Percentiles rank a stretch among this genome's conserved stretches.
These are phyloP conservation scores for Laodelphax striatellus DNA, from an alignment of 1,140 invertebrate species.

Conservation along the genomic window DNA sequence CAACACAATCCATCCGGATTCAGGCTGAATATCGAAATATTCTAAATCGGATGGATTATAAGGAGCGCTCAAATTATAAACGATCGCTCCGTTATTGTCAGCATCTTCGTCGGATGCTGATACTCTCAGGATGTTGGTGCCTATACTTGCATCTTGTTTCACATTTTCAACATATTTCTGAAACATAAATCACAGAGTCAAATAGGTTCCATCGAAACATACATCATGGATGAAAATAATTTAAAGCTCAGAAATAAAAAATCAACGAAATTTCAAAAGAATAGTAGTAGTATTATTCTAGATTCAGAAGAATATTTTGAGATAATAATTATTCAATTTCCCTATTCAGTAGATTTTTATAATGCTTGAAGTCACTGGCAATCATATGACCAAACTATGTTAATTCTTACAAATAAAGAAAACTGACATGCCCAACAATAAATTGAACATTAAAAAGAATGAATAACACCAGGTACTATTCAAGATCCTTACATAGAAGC, in stretches of 20 bases:
- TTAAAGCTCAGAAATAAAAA: not conserved
- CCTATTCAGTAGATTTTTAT: no score
- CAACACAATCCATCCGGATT: conserved; percentile 90
- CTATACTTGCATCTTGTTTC: conserved; percentile 91
- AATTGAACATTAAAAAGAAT: no score
- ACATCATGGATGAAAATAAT: no score
- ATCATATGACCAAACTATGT: no score
- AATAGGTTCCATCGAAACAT: no score
- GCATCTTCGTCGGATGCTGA: conserved; percentile 93
- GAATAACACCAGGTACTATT: no score
- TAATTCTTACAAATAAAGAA: no score
- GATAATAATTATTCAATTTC: not conserved
- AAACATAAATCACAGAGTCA: conserved; percentile 21
- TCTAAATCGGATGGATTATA: conserved; percentile 75
- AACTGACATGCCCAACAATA: no score
- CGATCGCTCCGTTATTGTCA: conserved; percentile 89
- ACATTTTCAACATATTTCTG: conserved; percentile 95
- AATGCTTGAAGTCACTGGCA: no score
- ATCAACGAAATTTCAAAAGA: no score
- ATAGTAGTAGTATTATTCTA: not conserved
- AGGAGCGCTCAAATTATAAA: conserved; percentile 78
- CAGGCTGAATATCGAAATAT: conserved; percentile 91
- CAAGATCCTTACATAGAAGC: no score
- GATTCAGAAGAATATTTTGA: not conserved
- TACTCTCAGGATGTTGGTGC: conserved; percentile 85